These are phyloP conservation scores for Procambarus clarkii DNA, from an alignment of 1,140 invertebrate species.

Conservation along the genomic window DNA sequence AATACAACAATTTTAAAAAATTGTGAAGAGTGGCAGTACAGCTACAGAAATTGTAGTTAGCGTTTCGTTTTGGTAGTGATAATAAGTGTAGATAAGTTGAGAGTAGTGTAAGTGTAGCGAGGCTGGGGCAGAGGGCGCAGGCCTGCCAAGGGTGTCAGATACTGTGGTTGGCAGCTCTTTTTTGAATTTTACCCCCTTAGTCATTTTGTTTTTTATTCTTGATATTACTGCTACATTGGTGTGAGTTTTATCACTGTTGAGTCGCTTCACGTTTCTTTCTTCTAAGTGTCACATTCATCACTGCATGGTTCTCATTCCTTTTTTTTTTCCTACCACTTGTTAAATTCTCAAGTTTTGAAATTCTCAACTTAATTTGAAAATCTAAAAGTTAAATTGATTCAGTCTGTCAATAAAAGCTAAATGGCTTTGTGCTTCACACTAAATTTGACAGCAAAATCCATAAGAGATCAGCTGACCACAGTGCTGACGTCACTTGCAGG, in stretches of 20 bases:
- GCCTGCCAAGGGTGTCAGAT: slow-evolving; percentile 31
- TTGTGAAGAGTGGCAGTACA: no score
- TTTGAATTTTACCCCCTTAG: slow-evolving; percentile 56
- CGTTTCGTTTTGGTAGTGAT: no score
- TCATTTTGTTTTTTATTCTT: slow-evolving; percentile 61
- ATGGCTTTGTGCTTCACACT: slow-evolving; percentile 65
- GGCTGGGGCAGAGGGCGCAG: not conserved
- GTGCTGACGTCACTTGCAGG: slow-evolving; percentile 69
- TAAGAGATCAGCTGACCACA: slow-evolving; percentile 69
- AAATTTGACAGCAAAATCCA: slow-evolving; percentile 66
- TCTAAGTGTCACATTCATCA: slow-evolving; percentile 66
- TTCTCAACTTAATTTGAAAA: slow-evolving; percentile 34
- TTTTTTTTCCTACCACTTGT: slow-evolving; percentile 50
- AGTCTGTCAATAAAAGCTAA: slow-evolving; percentile 40
- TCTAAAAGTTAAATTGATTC: slow-evolving; percentile 28
- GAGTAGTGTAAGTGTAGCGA: not conserved
- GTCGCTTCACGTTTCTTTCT: slow-evolving; percentile 64
- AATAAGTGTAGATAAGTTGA: no score
- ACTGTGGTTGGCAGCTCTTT: slow-evolving; percentile 68
- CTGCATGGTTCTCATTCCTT: slow-evolving; percentile 62
- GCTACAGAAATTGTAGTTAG: no score
- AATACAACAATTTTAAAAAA: no score
- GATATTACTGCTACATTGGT: slow-evolving; percentile 67
- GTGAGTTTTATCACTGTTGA: slow-evolving; percentile 65
- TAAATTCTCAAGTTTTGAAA: slow-evolving; percentile 38